Evolutionary conservation across 2,888 invertebrate genomes (phyloP), one percentile per base, ranked within the genome.

Genomic region (Parnassius mnemosyne): DNA sequence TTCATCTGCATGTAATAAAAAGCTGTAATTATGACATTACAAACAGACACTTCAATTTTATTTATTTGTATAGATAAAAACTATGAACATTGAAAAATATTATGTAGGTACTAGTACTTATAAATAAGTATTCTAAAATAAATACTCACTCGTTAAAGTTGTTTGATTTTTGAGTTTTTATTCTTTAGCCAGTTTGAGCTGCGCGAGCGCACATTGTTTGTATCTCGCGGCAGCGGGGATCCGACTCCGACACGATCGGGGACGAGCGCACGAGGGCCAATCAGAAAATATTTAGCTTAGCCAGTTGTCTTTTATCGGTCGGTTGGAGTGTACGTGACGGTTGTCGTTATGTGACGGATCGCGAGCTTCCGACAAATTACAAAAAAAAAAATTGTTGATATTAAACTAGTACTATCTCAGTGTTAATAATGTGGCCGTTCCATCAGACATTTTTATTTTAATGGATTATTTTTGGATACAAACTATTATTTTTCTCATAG

Each of bases 351-450:
- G 81, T 77, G 68, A 79, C 69, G 69, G 72, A 70, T 72, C 74
- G 74, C 76, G 69, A 63, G 68, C 60, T 73, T 74, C 74, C 72
- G 74, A 75, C 77, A 49, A 63, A 60, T 70, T 71, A 69, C 68
- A 68, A 67, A 72, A 72, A 71, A n/a, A 75, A 68, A 69, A 69
- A 73, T 72, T 73, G 67, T 77, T 78, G 76, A 76, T 68, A 65
- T 71, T 79, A 71, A 72, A 76, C 75, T 79, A 79, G 85, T 87
- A 83, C 13, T 47, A 78, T 80, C 82, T 80, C 78, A 74, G 85
- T 87, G 86, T 78, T 80, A 81, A 86, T 87, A 86, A 87, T 83
- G 76, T 71, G 75, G 75, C 78, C 79, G 79, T 76, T 68, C 74
- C 66, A 71, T 68, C 68, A 71, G 72, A 78, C 72, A 76, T 68